Evolutionary conservation across 2,113 vertebrate species (phyloP).

Genomic region (Nesogale talazaci): DNA sequence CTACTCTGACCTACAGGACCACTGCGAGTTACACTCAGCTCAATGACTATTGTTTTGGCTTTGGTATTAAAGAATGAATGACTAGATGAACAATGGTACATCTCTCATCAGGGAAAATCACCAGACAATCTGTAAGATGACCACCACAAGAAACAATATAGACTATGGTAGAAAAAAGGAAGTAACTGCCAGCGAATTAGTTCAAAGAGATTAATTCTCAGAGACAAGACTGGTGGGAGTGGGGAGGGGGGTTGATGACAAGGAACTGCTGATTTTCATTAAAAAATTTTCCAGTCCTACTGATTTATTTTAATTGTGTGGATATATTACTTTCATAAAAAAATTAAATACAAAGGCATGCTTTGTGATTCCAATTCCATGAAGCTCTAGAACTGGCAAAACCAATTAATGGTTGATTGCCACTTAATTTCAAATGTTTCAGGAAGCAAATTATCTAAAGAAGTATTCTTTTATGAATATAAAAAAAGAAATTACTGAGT

Average conservation of each 20-base stretch:
- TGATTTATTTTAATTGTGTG: constrained; percentile 45
- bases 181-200: not conserved
- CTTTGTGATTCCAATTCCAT: constrained; percentile 50
- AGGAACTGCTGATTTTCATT: constrained; percentile 32
- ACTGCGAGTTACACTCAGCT: not conserved
- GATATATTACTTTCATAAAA: constrained; percentile 61
- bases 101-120: not conserved
- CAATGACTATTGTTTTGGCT: not conserved
- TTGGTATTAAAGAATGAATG: not conserved
- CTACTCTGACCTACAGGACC: too few species aligned
- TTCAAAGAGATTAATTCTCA: not conserved
- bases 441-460: not conserved
- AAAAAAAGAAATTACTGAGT: not conserved
- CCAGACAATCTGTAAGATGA: not conserved
- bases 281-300: constrained; percentile 8
- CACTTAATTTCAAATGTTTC: constrained; percentile 53
- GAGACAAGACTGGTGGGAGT: not conserved
- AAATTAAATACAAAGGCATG: constrained; percentile 33
- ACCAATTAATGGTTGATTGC: constrained; percentile 30
- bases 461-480: not conserved
- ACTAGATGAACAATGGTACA: not conserved
- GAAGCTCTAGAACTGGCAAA: constrained; percentile 7
- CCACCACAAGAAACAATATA: not conserved
- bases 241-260: not conserved
- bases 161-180: not conserved